These are phyloP conservation scores for Glyphotaelius pellucidus DNA, from an alignment of 2,888 invertebrate species.

Conservation along the genomic window DNA sequence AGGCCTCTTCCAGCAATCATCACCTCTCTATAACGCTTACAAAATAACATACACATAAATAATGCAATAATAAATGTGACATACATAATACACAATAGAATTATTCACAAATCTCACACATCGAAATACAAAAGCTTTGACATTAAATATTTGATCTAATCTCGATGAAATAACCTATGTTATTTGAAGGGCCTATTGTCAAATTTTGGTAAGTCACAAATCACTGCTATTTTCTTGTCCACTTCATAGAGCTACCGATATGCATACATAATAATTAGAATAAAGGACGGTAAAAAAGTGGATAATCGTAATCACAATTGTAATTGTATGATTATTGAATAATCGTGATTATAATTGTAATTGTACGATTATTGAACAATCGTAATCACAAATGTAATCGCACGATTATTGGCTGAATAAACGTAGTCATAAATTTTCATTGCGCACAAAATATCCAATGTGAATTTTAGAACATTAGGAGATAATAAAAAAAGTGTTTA, in stretches of 20 bases:
- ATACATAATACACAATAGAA: not conserved
- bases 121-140: not conserved
- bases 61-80: conserved; percentile 28
- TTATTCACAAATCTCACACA: conserved; percentile 24
- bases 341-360: too few species aligned
- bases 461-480: too few species aligned
- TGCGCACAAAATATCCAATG: too few species aligned
- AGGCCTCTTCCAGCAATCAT: not conserved
- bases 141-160: conserved; percentile 9
- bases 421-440: too few species aligned
- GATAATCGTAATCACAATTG: too few species aligned
- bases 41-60: conserved; percentile 29
- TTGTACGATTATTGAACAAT: not conserved
- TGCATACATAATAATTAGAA: not conserved
- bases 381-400: not conserved
- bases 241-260: not conserved
- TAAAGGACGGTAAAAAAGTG: too few species aligned
- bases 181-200: not conserved
- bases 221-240: not conserved
- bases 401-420: not conserved
- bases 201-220: not conserved
- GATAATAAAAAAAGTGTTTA: too few species aligned
- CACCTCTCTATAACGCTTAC: conserved; percentile 2
- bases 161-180: not conserved
- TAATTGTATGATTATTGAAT: too few species aligned